phyloP scores from a whole-genome alignment of 2,113 vertebrate species.

The Ochotona curzoniae region DNA sequence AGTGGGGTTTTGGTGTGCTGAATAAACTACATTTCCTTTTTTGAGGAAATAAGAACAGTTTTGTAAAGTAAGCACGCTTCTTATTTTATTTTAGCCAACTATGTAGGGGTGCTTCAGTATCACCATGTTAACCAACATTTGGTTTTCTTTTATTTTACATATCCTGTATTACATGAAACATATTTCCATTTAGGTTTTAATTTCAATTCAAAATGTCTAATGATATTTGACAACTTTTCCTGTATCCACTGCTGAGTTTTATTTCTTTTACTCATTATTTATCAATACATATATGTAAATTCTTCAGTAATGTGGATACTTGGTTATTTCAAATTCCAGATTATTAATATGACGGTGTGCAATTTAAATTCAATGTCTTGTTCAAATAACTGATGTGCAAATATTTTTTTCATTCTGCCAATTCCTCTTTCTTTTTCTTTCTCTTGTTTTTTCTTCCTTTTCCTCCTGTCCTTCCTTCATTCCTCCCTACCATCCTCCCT shows the following conservation, averaged over 20 bases:
- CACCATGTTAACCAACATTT: neutral
- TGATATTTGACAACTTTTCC: neutral
- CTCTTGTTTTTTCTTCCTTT: too few relatives aligned
- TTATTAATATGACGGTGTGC: too few relatives aligned
- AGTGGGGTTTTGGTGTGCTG: neutral
- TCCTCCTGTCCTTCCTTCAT: too few relatives aligned
- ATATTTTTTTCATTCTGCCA: neutral
- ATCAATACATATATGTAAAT: too few relatives aligned
- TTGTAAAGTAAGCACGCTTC: neutral
- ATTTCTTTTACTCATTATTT: neutral
- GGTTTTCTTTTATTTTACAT: neutral
- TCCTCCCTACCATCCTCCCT: too few relatives aligned
- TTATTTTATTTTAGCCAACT: neutral
- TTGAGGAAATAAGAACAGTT: neutral
- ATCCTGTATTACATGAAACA: neutral
- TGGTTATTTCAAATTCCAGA: too few relatives aligned
- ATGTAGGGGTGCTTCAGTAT: fast-evolving
- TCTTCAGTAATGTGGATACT: too few relatives aligned
- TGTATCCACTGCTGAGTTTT: neutral
- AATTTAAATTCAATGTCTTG: too few relatives aligned
- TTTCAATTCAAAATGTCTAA: too few relatives aligned
- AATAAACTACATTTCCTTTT: neutral
- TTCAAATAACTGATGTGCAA: neutral
- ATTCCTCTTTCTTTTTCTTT: neutral
- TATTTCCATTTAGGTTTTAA: neutral